phyloP scores from a whole-genome alignment of 2,888 invertebrate genomes.

The Calephelis perditalis region DNA sequence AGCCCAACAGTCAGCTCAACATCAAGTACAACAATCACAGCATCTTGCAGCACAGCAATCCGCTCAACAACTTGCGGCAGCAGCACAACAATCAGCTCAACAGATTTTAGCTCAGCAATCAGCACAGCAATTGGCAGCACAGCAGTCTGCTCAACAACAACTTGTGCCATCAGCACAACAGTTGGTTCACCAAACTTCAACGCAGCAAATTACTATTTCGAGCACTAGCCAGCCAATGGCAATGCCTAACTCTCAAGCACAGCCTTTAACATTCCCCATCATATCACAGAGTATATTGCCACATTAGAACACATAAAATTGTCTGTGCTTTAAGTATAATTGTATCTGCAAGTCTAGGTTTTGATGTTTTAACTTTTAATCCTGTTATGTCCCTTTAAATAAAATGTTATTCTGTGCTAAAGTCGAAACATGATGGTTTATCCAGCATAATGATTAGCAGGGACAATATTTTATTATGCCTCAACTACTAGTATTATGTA shows the following conservation, averaged over 20 bases:
- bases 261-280: slow-evolving; percentile 67
- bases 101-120: slow-evolving; percentile 55
- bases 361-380: too few species aligned
- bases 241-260: slow-evolving; percentile 64
- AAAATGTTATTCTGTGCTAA: too few species aligned
- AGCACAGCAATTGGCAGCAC: slow-evolving; percentile 59
- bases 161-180: slow-evolving; percentile 59
- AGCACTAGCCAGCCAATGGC: slow-evolving; percentile 72
- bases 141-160: slow-evolving; percentile 65
- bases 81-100: slow-evolving; percentile 54
- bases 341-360: too few species aligned
- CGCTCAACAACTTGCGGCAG: slow-evolving; percentile 49
- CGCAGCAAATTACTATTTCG: slow-evolving; percentile 68
- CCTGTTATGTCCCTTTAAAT: too few species aligned
- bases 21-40: slow-evolving; percentile 51
- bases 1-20: slow-evolving; percentile 52
- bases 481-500: too few species aligned
- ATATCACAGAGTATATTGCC: slow-evolving; percentile 71
- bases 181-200: slow-evolving; percentile 66
- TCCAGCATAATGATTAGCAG: too few species aligned
- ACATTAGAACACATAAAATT: slow-evolving; percentile 41
- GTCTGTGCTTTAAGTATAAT: slow-evolving; percentile 5
- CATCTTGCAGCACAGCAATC: slow-evolving; percentile 50
- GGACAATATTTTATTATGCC: too few species aligned
- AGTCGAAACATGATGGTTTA: too few species aligned